Evolutionary conservation across 2,797 vertebrate genomes (phyloP), one percentile per base, ranked within the genome.

Genomic region (Phrynocephalus vlangalii): DNA sequence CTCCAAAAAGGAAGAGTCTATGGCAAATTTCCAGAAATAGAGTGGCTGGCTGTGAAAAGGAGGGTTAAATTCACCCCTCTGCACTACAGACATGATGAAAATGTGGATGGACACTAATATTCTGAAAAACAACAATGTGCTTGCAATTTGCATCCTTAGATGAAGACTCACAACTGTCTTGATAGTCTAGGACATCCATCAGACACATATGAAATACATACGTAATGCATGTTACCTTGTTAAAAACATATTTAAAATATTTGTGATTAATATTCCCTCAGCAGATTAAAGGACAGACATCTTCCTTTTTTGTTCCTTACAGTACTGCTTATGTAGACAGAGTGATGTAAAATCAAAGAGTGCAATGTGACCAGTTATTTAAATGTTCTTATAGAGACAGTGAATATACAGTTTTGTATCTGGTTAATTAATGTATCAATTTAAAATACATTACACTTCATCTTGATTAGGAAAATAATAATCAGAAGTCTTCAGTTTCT

Each of bases 401-500:
- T 91, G 71, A 88, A 91, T 89, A 93, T 92, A 89, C 63, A 88
- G 88, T 93, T 92, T 96, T 94, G 96, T 89, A 94, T 95, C 87
- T 93, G 68, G 82, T 96, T 96, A 96, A 96, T 96, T 90, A 92
- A 81, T 86, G 75, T 91, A 90, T 93, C 94, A 95, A 91, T 93
- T 94, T 95, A 91, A 96, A 95, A 95, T 96, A 91, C 86, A 95
- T 95, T 95, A 92, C 70, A 91, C 93, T 93, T 95, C 88, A 91
- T 96, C 92, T 95, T 95, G 94, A 93, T 96, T 95, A 92, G 95
- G 91, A 96, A 96, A 96, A 96, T 94, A 97, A 94, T 94, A 97
- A 96, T 96, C 96, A 96, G 68, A 96, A 97, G 94, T 95, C 91
- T 91, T 94, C 83, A 48, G 93, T 92, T 97, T 92, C 90, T 95